phyloP scores from a whole-genome alignment of 1,140 invertebrate genomes.

The Sitobion miscanthi region DNA sequence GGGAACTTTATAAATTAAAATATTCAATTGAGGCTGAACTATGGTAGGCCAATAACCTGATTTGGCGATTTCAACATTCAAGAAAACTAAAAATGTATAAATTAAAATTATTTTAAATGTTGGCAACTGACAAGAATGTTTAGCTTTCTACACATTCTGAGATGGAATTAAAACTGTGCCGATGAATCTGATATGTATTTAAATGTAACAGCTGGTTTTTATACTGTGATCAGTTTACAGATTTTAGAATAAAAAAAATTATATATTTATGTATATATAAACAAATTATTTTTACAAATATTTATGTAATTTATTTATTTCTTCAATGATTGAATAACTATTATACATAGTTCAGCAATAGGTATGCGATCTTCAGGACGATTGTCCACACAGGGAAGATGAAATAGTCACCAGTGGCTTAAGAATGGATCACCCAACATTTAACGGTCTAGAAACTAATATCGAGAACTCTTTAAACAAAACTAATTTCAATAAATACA shows the following conservation, averaged over 20 bases:
- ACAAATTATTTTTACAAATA: conserved; percentile 34
- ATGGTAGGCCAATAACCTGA: not conserved
- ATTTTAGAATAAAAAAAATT: conserved; percentile 58
- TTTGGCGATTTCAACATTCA: not conserved
- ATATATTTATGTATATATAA: conserved; percentile 18
- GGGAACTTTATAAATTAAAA: not conserved
- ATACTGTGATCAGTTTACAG: conserved; percentile 59
- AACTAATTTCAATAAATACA: conserved; percentile 50
- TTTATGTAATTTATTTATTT: conserved; percentile 19
- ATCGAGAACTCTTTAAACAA: conserved; percentile 52
- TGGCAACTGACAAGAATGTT: not conserved
- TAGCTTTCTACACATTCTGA: no score
- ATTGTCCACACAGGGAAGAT: conserved; percentile 61
- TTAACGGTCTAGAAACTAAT: conserved; percentile 56
- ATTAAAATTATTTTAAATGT: not conserved
- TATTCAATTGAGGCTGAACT: not conserved
- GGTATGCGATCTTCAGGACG: conserved; percentile 60
- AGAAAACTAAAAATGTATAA: not conserved
- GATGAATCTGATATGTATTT: not conserved
- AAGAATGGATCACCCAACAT: conserved; percentile 56
- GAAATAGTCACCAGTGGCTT: conserved; percentile 58
- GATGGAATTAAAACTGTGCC: no score
- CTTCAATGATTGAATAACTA: conserved; percentile 48
- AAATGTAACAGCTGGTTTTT: conserved; percentile 43
- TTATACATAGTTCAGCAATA: conserved; percentile 57